Evolutionary conservation across 2,888 invertebrate genomes (phyloP).

Genomic region (Drosophila fulvimacula): DNA sequence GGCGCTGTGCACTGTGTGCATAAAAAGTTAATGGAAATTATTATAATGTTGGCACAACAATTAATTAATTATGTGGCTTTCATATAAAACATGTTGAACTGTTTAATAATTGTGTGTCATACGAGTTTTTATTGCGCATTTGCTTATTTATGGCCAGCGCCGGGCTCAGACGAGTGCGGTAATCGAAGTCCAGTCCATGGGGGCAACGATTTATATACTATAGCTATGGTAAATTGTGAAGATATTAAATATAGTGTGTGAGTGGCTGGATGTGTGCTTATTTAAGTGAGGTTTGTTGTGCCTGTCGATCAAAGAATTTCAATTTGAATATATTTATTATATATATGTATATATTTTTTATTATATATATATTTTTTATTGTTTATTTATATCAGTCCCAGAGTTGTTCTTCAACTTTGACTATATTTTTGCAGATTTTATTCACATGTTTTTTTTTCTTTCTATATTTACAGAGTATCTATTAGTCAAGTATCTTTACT

Average conservation of each 20-base stretch:
- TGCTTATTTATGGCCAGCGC: constrained; percentile 10
- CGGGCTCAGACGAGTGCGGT: neutral
- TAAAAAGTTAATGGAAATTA: constrained; percentile 37
- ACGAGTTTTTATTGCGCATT: constrained; percentile 7
- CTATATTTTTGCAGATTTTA: neutral
- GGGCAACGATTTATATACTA: neutral
- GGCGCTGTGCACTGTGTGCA: neutral
- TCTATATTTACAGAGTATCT: neutral
- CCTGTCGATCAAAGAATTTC: neutral
- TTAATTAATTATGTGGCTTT: constrained; percentile 68
- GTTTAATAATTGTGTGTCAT: constrained; percentile 48
- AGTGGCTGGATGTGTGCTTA: neutral
- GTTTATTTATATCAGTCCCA: too few species aligned
- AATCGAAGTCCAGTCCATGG: neutral
- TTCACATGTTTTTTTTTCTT: neutral
- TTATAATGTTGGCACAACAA: constrained; percentile 47
- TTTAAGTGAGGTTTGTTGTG: neutral
- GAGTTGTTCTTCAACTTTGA: neutral
- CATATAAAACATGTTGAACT: constrained; percentile 22
- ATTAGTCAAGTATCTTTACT: neutral
- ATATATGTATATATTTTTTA: too few species aligned
- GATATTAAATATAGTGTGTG: neutral
- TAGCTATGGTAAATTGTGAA: neutral
- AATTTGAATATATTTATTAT: too few species aligned
- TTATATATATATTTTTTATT: too few species aligned